Evolutionary conservation across 2,797 vertebrate genomes (phyloP), one percentile per base, ranked within the genome.

Genomic region (Acrossocheilus fasciatus): DNA sequence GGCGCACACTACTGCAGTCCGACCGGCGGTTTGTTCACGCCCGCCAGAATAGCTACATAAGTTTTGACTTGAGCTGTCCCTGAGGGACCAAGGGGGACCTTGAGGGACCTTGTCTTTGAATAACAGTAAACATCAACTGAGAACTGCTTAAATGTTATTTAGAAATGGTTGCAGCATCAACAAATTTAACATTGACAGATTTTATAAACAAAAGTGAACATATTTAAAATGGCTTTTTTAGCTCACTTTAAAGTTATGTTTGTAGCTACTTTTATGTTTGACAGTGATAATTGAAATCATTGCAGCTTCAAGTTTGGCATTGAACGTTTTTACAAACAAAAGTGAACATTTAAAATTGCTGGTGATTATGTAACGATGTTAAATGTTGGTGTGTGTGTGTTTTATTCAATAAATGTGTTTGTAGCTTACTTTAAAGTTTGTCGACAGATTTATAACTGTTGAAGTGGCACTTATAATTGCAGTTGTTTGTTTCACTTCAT

Each of bases 401-500:
- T 81, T 68, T 3, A 50, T 76, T 84, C 34, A n/a, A 50, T 68
- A 77, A 76, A 41, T 68, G 14, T 76, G 82, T 39, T 50, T 72
- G 66, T 17, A 20, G 82, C 30, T 36, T 68, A 64, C 73, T 76
- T 84, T 52, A 76, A 84, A 76, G 52, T 86, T 78, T 69, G 11
- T 34, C n/a, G 50, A 34, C 57, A 69, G 85, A 88, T 90, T 88
- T 87, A 88, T 81, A 59, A 43, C 69, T 75, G 39, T 68, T 68
- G 78, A 86, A 86, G 57, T 84, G 84, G 75, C 43, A 83, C 59
- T 50, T 81, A 85, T 82, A 83, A 86, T 83, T 88, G 78, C 62
- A 80, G 85, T 87, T 87, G 79, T 90, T 89, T 89, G 86, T 87
- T 86, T 69, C 30, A 34, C 50, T 85, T 83, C 36, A 62, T 81